These are phyloP conservation scores for Acanthochromis polyacanthus DNA, from an alignment of 2,113 vertebrate genomes.

Conservation along the genomic window DNA sequence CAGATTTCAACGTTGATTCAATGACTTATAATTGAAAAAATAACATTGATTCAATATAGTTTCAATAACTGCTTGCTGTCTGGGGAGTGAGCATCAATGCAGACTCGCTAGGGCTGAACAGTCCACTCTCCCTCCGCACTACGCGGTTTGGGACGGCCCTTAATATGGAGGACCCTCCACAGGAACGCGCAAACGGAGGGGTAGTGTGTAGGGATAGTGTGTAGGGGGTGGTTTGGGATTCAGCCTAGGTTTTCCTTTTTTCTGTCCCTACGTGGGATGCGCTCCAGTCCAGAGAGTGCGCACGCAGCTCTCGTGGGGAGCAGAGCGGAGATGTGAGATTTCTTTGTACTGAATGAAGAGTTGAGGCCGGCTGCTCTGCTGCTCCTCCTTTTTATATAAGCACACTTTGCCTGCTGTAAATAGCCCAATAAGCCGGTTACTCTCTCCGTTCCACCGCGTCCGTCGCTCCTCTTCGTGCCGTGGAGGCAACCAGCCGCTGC, in stretches of 20 bases:
- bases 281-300: constrained; percentile 58
- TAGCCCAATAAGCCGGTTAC: constrained; percentile 66
- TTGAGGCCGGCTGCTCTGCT: constrained; percentile 48
- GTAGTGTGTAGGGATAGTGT: no score
- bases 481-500: constrained; percentile 30
- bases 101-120: no score
- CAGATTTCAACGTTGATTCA: no score
- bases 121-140: no score
- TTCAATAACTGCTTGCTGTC: no score
- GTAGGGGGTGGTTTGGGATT: no score
- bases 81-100: no score
- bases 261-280: constrained; percentile 48
- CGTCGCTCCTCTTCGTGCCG: constrained; percentile 28
- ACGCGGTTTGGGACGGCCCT: no score
- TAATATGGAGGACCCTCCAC: no score
- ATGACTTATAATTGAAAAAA: no score
- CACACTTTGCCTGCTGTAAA: constrained; percentile 67
- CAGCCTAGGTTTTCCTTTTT: background rate
- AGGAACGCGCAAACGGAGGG: no score
- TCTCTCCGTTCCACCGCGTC: constrained; percentile 9
- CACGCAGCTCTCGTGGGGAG: constrained; percentile 57
- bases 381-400: constrained; percentile 48
- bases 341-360: constrained; percentile 76
- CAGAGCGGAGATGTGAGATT: constrained; percentile 49
- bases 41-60: no score